phyloP scores from a whole-genome alignment of 2,797 vertebrate species.

The Microhierax caerulescens region DNA sequence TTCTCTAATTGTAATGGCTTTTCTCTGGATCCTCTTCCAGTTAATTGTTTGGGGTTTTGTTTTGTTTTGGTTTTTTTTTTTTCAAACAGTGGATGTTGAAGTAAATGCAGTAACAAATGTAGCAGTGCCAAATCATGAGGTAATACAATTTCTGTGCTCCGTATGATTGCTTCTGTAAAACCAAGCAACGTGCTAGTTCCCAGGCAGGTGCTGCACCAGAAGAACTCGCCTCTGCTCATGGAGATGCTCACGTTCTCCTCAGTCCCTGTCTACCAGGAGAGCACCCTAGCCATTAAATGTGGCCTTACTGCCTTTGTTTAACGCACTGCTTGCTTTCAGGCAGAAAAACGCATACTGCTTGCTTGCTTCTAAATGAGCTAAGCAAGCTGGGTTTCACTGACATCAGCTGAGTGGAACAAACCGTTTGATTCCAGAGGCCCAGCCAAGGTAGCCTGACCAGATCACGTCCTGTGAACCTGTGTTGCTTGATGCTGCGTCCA shows the following conservation, averaged over 20 bases:
- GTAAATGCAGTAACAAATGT: not conserved
- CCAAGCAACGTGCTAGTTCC: accelerated
- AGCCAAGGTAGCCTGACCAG: accelerated
- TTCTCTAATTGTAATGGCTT: not conserved
- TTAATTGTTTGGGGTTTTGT: no score
- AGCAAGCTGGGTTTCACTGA: accelerated
- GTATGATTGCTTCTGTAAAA: no score
- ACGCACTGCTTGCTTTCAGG: accelerated
- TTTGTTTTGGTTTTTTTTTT: not conserved
- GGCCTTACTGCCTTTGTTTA: no score
- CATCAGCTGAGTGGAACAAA: accelerated
- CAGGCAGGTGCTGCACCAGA: no score
- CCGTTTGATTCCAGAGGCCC: accelerated
- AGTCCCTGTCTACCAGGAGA: accelerated
- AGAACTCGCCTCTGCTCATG: accelerated
- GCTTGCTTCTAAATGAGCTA: no score
- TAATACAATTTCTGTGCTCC: no score
- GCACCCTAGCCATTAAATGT: accelerated
- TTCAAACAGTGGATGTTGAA: not conserved
- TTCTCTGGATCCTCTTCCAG: not conserved
- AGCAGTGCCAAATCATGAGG: not conserved
- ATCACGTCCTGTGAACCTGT: accelerated
- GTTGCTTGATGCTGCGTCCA: no score
- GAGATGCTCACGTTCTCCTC: accelerated
- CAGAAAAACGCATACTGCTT: accelerated